Conservation (phyloP, 1,140 invertebrate genomes). For the Eupeodes corollae region DNA sequence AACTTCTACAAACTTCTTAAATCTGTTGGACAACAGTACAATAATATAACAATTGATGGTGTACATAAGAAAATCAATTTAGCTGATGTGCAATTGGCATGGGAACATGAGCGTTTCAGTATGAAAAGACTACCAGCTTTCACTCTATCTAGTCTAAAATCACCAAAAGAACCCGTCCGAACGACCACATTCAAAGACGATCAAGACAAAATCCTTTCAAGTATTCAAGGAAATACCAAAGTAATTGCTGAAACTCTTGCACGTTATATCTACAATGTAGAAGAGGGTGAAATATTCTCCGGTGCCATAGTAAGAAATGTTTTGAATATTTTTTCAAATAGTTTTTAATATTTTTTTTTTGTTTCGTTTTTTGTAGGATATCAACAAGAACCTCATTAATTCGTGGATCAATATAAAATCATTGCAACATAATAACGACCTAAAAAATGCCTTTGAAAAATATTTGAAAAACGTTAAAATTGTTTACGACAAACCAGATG, state of each 20-base stretch:
- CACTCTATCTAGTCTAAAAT: conserved; percentile 73
- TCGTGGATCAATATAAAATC: conserved; percentile 29
- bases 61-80: conserved; percentile 96
- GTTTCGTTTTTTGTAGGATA: conserved; percentile 13
- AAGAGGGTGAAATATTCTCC: conserved; percentile 19
- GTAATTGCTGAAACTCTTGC: conserved; percentile 74
- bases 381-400: conserved; percentile 22
- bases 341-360: not conserved
- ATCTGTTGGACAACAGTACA: conserved; percentile 39
- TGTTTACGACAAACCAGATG: conserved; percentile 58
- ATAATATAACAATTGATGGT: conserved; percentile 54
- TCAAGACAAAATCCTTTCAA: conserved; percentile 13
- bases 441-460: conserved; percentile 60
- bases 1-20: conserved; percentile 60
- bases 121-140: conserved; percentile 83
- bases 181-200: conserved; percentile 49
- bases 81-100: conserved; percentile 83
- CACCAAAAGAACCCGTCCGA: conserved; percentile 45
- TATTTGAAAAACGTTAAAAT: conserved; percentile 66
- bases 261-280: conserved; percentile 71
- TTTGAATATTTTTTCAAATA: not conserved
- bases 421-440: conserved; percentile 29
- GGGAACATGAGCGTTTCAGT: conserved; percentile 96
- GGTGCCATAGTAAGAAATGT: conserved; percentile 21
- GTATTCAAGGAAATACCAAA: conserved; percentile 49